A percentile compares a stretch with the other conserved stretches of the same genome.
Conservation (phyloP, 37 sponge, comb jelly and placozoan genomes). For the Cladorhizidae sp. region DNA sequence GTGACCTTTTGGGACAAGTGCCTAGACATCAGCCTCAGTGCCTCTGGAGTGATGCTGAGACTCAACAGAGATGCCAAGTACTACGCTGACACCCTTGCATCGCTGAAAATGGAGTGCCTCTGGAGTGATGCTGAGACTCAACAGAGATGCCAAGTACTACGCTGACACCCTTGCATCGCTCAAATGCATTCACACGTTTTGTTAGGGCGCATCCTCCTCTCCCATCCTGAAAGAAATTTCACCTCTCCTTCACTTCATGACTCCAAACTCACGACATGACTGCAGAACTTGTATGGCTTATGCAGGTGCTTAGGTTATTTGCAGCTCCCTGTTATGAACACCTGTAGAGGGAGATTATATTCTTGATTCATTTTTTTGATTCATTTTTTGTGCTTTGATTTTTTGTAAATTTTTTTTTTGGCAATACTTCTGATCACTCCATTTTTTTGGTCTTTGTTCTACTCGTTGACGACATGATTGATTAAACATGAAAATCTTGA, state of each 20-base stretch:
- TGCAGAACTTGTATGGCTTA: background rate
- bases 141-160: constrained; percentile 73
- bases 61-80: constrained; percentile 69
- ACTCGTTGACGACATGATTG: no score
- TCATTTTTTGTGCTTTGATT: no score
- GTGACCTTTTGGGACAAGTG: constrained; percentile 87
- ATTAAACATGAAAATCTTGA: no score
- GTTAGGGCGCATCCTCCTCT: background rate
- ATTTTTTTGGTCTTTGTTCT: background rate
- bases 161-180: constrained; percentile 33
- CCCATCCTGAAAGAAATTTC: no score
- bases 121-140: constrained; percentile 75
- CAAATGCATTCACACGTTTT: constrained; percentile 15
- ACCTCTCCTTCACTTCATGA: background rate
- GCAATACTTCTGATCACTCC: background rate
- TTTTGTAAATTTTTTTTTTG: background rate
- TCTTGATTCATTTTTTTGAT: background rate
- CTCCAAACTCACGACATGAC: background rate
- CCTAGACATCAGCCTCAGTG: constrained; percentile 35
- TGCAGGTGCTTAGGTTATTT: background rate
- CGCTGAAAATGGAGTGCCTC: constrained; percentile 47
- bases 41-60: constrained; percentile 70
- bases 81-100: constrained; percentile 47
- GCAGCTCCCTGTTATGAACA: background rate
- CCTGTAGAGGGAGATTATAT: no score